Base-by-base conservation (phyloP, 2,888 invertebrate genomes). In the Pedicia rivosa region DNA sequence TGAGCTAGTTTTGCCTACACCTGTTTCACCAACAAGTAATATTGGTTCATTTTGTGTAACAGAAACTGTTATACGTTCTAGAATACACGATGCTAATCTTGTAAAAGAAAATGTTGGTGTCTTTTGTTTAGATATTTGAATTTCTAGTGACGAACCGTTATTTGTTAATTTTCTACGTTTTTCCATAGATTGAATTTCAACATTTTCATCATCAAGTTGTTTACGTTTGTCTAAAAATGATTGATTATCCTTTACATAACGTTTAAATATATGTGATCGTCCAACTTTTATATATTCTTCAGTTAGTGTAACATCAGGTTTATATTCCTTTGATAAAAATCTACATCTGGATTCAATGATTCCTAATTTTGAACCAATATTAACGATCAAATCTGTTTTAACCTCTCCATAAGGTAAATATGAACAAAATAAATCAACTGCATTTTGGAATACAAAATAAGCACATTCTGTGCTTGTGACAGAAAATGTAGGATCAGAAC, bases 1-100 rank as follows among this genome's bases (percentile, higher is more conserved):
- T 1, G 86, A 77, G 1, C 91, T 87, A 0, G 98, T 99, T 66
- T 98, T 98, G 1, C 98, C 98, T 0, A 92, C 94, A 32, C 98
- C 98, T 0, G 98, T 98, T 64, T 98, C 98, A 19, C 98, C 98
- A 0, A 97, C 94, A 5, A 98, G 64, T 5, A 98, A 63, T 2
- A 95, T 84, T 0, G 97, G 90, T 55, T 98, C 97, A 34, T 74
- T 74, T 35, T 80, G 71, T 1, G 65, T 65, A 0, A 95, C 74
- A 52, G 88, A 86, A 42, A 82, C 81, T 14, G 87, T 78, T 35
- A 98, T 77, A 16, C 81, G 72, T 62, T 99, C 98, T 27, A 98
- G 60, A 32, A 92, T 66, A 52, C 78, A 77, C 1, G 79, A 72
- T 0, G 88, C 75, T 38, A 79, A 77, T 24, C 82, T 70, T 0